These are phyloP conservation scores for Mycteria americana DNA, from an alignment of 2,797 vertebrate species.

Conservation along the genomic window DNA sequence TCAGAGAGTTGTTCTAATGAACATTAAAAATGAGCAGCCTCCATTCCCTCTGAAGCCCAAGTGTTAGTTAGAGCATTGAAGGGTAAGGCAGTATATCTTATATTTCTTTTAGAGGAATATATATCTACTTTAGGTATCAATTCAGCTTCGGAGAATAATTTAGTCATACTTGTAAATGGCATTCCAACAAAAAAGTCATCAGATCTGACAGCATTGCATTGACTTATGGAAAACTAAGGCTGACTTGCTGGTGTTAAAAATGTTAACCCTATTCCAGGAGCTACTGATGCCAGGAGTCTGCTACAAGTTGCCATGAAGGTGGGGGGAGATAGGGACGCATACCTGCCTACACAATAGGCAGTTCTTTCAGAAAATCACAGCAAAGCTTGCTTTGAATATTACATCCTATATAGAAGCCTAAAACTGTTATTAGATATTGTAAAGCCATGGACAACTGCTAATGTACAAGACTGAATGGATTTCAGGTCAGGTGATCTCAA, in stretches of 20 bases:
- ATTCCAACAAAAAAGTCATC: slow-evolving; percentile 7
- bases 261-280: neutral
- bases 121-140: neutral
- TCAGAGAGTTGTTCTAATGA: neutral
- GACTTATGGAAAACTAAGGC: slow-evolving; percentile 6
- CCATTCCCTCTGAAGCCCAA: neutral
- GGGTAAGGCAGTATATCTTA: slow-evolving; percentile 8
- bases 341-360: neutral
- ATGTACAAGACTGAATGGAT: neutral
- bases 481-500: neutral
- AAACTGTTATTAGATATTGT: neutral
- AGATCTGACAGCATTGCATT: neutral
- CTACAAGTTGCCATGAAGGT: neutral
- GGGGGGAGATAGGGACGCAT: neutral
- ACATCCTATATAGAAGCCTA: neutral
- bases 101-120: neutral
- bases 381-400: neutral
- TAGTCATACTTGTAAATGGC: neutral
- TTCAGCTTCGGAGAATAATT: neutral
- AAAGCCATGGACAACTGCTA: neutral
- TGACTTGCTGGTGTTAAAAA: neutral
- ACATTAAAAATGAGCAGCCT: neutral
- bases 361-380: neutral
- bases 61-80: neutral
- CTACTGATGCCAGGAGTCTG: neutral